Conservation (phyloP, 2,888 invertebrate genomes). For the Tachina fera region DNA sequence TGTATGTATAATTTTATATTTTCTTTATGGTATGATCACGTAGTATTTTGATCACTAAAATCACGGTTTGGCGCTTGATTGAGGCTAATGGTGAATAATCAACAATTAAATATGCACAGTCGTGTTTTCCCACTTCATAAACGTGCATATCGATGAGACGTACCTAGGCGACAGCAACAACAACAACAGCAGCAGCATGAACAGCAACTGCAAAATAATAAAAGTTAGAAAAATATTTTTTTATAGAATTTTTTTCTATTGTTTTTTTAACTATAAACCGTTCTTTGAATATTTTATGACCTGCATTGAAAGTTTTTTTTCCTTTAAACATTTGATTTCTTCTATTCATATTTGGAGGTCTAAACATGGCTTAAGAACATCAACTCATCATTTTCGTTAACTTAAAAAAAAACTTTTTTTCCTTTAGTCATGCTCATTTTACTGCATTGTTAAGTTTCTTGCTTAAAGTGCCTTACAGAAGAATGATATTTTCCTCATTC, state of each 20-base stretch:
- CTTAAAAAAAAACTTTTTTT: not conserved
- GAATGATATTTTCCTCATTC: not conserved
- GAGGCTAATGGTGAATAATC: constrained; percentile 72
- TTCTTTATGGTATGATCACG: constrained; percentile 68
- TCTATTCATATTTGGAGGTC: constrained; percentile 14
- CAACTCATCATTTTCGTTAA: constrained; percentile 37
- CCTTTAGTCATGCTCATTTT: constrained; percentile 42
- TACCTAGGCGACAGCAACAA: not conserved
- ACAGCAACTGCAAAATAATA: constrained; percentile 27
- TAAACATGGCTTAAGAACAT: constrained; percentile 6
- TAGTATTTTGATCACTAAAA: constrained; percentile 68
- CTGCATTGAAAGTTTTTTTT: constrained; percentile 30
- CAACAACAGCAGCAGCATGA: not conserved
- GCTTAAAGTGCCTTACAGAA: not conserved
- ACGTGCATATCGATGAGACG: constrained; percentile 64
- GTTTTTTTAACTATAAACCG: constrained; percentile 6
- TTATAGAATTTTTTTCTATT: constrained; percentile 32
- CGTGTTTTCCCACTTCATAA: constrained; percentile 73
- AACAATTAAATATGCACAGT: constrained; percentile 73
- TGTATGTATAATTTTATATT: constrained; percentile 1
- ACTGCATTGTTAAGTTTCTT: constrained; percentile 19
- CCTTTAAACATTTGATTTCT: not conserved
- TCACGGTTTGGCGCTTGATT: constrained; percentile 72
- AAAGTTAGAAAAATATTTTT: constrained; percentile 37
- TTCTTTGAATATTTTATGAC: constrained; percentile 50